phyloP scores from a whole-genome alignment of 1,140 invertebrate genomes.

The Drosophila teissieri region DNA sequence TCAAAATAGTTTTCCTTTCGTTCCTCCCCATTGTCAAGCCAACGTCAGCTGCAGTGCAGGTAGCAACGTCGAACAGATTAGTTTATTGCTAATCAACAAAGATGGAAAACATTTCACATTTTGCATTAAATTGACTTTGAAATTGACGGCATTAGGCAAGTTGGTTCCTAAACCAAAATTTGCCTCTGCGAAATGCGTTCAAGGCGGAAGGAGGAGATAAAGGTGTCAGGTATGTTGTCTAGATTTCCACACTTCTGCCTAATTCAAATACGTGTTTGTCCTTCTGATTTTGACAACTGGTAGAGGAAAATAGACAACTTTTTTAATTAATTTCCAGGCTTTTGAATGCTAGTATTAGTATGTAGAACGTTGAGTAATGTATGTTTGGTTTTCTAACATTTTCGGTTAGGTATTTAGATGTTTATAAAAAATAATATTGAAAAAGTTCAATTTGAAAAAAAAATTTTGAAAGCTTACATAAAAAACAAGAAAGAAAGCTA shows the following conservation, averaged over 20 bases:
- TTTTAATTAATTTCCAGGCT: slow-evolving; percentile 25
- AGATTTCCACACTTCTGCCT: slow-evolving; percentile 28
- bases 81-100: slow-evolving; percentile 77
- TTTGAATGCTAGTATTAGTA: not conserved
- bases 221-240: slow-evolving; percentile 6
- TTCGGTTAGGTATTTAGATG: not conserved
- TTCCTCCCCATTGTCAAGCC: slow-evolving; percentile 18
- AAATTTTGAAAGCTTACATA: not conserved
- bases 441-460: not conserved
- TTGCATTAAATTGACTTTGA: slow-evolving; percentile 78
- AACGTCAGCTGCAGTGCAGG: slow-evolving; percentile 40
- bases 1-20: slow-evolving; percentile 17
- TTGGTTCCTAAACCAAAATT: slow-evolving; percentile 13
- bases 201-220: slow-evolving; percentile 9
- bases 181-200: slow-evolving; percentile 24
- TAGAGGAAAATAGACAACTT: not conserved
- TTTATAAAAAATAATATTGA: not conserved
- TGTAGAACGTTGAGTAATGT: not conserved
- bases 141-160: slow-evolving; percentile 63
- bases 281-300: slow-evolving; percentile 52
- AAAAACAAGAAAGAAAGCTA: no score
- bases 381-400: not conserved
- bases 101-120: slow-evolving; percentile 56
- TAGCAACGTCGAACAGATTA: slow-evolving; percentile 53
- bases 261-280: slow-evolving; percentile 41